These are phyloP conservation scores for Ylistrum balloti DNA, from an alignment of 1,140 invertebrate species.

Conservation along the genomic window DNA sequence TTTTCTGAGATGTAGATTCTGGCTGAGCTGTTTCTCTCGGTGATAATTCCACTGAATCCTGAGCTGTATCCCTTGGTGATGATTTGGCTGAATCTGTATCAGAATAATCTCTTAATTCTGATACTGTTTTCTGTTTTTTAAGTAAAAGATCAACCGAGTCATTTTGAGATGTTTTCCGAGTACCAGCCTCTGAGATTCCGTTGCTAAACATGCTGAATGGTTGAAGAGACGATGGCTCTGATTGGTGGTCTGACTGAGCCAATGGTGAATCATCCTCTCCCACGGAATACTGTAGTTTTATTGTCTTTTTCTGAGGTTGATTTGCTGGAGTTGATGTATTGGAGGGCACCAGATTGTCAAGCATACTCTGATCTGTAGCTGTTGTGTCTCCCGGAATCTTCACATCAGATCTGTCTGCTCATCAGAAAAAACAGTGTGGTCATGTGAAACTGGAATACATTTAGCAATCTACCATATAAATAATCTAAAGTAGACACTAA, in stretches of 20 bases:
- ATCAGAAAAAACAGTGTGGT: not conserved
- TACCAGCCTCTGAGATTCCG: not conserved
- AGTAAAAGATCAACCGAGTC: conserved; percentile 26
- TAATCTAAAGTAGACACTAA: too few species aligned
- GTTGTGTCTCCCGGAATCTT: not conserved
- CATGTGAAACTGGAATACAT: not conserved
- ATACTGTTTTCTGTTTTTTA: conserved; percentile 51
- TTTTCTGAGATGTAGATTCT: not conserved
- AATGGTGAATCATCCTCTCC: not conserved
- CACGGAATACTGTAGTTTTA: not conserved
- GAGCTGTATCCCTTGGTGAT: conserved; percentile 64
- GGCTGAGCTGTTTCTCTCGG: not conserved
- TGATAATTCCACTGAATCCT: not conserved
- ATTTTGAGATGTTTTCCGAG: not conserved
- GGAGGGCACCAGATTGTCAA: not conserved
- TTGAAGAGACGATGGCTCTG: not conserved
- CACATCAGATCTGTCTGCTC: not conserved
- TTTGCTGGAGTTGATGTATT: not conserved
- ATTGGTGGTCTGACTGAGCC: not conserved
- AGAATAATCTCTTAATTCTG: conserved; percentile 54
- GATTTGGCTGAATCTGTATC: conserved; percentile 62
- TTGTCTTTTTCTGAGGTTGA: not conserved
- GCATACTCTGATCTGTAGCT: not conserved
- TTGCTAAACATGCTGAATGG: not conserved
- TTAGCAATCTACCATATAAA: too few species aligned